Evolutionary conservation across 2,797 vertebrate species (phyloP), one percentile per base, ranked within the genome.

Genomic region (Danio tinwini): DNA sequence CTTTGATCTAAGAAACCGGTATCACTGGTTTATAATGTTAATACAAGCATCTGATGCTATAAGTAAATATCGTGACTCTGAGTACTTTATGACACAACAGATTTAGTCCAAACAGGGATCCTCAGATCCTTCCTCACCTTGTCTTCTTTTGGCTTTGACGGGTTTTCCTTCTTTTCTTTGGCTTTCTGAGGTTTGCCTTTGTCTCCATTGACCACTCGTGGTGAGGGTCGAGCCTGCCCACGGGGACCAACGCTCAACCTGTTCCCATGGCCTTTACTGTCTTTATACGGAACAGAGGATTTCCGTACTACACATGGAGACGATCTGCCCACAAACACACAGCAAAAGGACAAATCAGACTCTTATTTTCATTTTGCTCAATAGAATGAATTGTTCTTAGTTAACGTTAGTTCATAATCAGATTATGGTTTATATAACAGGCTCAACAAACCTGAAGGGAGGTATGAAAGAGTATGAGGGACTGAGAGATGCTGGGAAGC

Each of bases 121-220:
- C 29, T 56, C 39, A 77, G 17, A 50, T 49, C 10, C 3, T 49
- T 13, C 40, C 65, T 87, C 87, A 99, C 97, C 95, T 98, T 98
- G 58, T 98, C 96, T 1, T 98, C 97, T 91, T 95, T 98, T 78
- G 91, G 90, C 93, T 94, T 98, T 83, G 88, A 92, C 16, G 90
- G 83, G 0, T 88, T 93, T 16, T 98, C 97, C 85, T 94, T 98
- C 89, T 94, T 98, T 40, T 98, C 97, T 81, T 95, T 94, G 84
- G 90, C 90, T 52, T 94, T 97, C 72, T 91, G 85, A 0, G 90
- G 84, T 88, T 94, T 97, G 70, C 89, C 92, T 87, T 91, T 92
- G 58, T 97, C 96, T 1, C 64, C 94, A 5, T 95, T 96, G 81
- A 92, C 81, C 50, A 90, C 94, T 0, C 95, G 95, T 3, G 95